Evolutionary conservation across 2,888 invertebrate species (phyloP), one percentile per base, ranked within the genome.

Genomic region (Diadegma fenestrale): DNA sequence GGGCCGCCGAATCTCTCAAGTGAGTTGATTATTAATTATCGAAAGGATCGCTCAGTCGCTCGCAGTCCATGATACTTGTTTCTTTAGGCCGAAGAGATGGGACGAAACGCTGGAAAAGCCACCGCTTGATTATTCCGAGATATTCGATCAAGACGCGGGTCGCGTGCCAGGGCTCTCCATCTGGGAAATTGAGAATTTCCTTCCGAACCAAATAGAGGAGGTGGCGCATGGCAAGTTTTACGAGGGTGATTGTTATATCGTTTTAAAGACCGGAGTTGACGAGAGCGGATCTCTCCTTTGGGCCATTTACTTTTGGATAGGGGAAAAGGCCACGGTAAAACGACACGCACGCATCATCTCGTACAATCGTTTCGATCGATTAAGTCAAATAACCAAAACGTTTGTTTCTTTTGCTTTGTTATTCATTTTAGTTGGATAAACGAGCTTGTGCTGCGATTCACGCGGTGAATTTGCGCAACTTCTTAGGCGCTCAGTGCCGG

Each of bases 261-360:
- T 99, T 66, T 94, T 99, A 81, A 98, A 98, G 94, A 99, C 99
- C 0, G 95, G 95, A 54, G 94, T 97, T 54, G 98, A 98, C 92
- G 98, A 98, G 75, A 96, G 96, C 90, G 97, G 98, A 14, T 97
- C 97, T 80, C 94, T 99, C 7, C 95, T 96, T 79, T 99, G 99
- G 98, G 97, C 98, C 90, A 99, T 99, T 91, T 99, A 97, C 95
- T 99, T 99, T 94, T 99, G 99, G 99, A 99, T 99, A 91, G 99
- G 99, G 45, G 97, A 97, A 85, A 97, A 98, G 92, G 98, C 99
- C 2, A 97, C 99, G 14, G 97, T 99, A 94, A 95, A 95, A 94
- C 17, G 30, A 19, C n/a, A 43, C 17, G 7, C 2, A 54, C 7
- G 22, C 33, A 6, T 22, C 33, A 6, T 22, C 3, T 17, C 22